These are phyloP conservation scores for Orthosia incerta DNA, from an alignment of 2,888 invertebrate genomes.

Conservation along the genomic window DNA sequence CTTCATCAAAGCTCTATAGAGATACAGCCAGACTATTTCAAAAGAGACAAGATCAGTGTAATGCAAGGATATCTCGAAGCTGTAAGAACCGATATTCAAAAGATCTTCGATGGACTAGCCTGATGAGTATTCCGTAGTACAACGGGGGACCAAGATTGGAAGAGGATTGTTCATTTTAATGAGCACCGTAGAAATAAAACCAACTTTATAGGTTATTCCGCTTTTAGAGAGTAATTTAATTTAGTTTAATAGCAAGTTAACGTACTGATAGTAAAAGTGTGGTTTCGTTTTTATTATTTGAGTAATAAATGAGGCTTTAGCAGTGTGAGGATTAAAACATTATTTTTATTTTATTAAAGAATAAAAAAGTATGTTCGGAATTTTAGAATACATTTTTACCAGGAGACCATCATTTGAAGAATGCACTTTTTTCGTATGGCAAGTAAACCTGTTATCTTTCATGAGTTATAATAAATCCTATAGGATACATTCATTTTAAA, in stretches of 20 bases:
- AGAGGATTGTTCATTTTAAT: conserved; percentile 45
- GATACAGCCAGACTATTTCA: conserved; percentile 15
- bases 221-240: conserved; percentile 39
- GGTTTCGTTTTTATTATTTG: conserved; percentile 6
- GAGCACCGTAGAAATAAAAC: conserved; percentile 43
- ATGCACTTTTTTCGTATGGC: too few species aligned
- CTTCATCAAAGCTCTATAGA: background rate
- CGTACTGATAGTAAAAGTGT: background rate
- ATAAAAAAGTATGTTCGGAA: too few species aligned
- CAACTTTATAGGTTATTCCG: conserved; percentile 52
- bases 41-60: conserved; percentile 10
- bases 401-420: too few species aligned
- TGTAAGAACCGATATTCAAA: conserved; percentile 25
- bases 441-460: too few species aligned
- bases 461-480: too few species aligned
- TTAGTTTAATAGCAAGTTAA: conserved; percentile 35
- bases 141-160: conserved; percentile 32
- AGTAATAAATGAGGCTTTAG: background rate
- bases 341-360: background rate
- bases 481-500: too few species aligned
- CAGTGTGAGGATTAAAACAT: background rate
- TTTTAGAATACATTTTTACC: too few species aligned
- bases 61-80: conserved; percentile 9
- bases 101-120: conserved; percentile 16
- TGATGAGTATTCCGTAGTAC: conserved; percentile 48